A percentile compares a stretch with the other conserved stretches of the same genome.
These are phyloP conservation scores for Heterochromis multidens DNA, from an alignment of 2,113 vertebrate genomes.

Conservation along the genomic window DNA sequence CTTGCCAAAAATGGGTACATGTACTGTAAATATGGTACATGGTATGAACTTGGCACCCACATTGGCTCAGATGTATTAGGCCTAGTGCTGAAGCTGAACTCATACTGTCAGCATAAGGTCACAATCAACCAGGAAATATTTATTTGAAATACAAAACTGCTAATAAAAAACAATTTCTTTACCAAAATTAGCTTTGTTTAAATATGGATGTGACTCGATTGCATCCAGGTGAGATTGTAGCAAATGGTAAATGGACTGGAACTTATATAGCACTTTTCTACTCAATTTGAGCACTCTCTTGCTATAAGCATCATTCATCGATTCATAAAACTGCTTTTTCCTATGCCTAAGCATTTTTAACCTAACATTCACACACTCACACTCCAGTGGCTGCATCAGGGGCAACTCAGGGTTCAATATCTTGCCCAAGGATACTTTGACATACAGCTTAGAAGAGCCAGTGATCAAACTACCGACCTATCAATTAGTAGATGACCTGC, in stretches of 20 bases:
- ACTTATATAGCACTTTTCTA: too few relatives aligned
- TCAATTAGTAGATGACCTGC: too few relatives aligned
- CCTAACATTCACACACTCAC: background rate
- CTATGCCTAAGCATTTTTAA: too few relatives aligned
- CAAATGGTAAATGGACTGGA: background rate
- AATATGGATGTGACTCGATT: background rate
- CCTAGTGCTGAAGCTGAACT: background rate
- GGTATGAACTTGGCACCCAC: background rate
- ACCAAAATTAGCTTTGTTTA: background rate
- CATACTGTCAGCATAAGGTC: background rate
- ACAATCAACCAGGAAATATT: too few relatives aligned
- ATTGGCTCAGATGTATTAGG: background rate
- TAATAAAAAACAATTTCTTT: too few relatives aligned
- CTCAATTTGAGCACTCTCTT: too few relatives aligned
- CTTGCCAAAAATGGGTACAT: background rate
- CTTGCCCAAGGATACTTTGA: background rate
- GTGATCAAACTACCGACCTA: too few relatives aligned
- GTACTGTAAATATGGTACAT: too few relatives aligned
- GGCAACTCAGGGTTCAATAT: background rate
- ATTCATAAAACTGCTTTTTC: too few relatives aligned
- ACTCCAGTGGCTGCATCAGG: background rate
- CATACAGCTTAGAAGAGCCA: background rate
- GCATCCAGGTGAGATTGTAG: background rate
- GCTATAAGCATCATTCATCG: too few relatives aligned
- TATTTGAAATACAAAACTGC: too few relatives aligned